These are phyloP conservation scores for Asteroscopus sphinx DNA, from an alignment of 2,888 invertebrate genomes.

Conservation along the genomic window DNA sequence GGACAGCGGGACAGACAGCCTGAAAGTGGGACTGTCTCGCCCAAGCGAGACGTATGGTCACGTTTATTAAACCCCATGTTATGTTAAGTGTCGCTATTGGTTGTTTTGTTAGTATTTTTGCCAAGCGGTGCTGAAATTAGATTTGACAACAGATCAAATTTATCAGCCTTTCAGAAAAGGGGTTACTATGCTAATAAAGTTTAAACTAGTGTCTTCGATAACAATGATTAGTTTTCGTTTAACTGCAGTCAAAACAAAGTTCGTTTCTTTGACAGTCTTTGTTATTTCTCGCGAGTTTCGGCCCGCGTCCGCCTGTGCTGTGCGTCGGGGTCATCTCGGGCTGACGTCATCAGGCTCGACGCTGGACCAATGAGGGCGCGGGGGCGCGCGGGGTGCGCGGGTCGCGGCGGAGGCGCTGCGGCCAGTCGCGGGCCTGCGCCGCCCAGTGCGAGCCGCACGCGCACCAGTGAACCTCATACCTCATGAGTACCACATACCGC, in stretches of 20 bases:
- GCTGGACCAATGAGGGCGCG: conserved; percentile 72
- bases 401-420: conserved; percentile 67
- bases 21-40: too few relatives aligned
- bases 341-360: conserved; percentile 81
- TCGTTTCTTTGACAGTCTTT: conserved; percentile 17
- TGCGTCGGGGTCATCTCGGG: conserved; percentile 66
- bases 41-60: too few relatives aligned
- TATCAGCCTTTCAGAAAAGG: too few relatives aligned
- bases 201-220: too few relatives aligned
- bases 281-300: conserved; percentile 18
- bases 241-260: conserved; percentile 9
- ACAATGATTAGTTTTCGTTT: too few relatives aligned
- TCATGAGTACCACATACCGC: conserved; percentile 55
- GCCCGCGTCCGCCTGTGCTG: conserved; percentile 52
- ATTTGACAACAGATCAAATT: too few relatives aligned
- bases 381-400: conserved; percentile 58
- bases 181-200: too few relatives aligned
- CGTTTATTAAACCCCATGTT: too few relatives aligned
- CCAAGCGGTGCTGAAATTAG: too few relatives aligned
- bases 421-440: conserved; percentile 78
- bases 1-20: too few relatives aligned
- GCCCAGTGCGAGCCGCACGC: conserved; percentile 76
- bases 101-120: too few relatives aligned
- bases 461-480: conserved; percentile 61
- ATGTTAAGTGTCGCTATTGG: too few relatives aligned